A percentile compares a stretch with the other conserved stretches of the same genome.
Conservation (phyloP, 2,797 vertebrate species). For the Philypnodon macrostomus region DNA sequence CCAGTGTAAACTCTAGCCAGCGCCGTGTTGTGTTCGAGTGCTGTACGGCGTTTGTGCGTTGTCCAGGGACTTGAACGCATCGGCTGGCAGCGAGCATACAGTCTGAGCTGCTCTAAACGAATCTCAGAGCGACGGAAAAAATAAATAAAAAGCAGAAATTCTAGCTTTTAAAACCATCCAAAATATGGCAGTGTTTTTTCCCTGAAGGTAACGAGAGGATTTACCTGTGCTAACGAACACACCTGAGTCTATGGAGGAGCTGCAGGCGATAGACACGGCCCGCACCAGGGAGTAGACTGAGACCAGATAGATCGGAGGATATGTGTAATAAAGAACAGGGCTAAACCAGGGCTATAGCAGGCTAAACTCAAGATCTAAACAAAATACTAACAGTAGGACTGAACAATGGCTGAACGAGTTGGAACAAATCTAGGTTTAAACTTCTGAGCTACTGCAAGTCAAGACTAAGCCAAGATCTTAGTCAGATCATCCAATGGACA, state of each 20-base stretch:
- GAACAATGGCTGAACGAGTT: neutral
- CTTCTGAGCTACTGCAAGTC: no score
- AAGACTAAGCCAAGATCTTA: neutral
- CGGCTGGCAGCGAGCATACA: conserved; percentile 47
- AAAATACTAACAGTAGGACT: neutral
- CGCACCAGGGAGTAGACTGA: neutral
- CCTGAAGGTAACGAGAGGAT: conserved; percentile 38
- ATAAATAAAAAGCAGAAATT: conserved; percentile 4
- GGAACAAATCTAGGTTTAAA: neutral
- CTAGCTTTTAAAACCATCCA: conserved; percentile 56
- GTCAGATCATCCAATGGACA: no score
- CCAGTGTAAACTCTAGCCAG: no score
- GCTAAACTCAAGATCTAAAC: neutral
- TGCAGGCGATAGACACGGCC: conserved; percentile 20
- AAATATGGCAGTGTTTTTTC: conserved; percentile 48
- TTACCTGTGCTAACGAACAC: conserved; percentile 37
- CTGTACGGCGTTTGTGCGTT: conserved; percentile 35
- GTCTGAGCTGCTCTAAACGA: conserved; percentile 48
- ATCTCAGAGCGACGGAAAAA: conserved; percentile 38
- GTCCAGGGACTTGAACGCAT: conserved; percentile 48
- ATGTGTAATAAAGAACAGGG: neutral
- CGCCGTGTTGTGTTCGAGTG: no score
- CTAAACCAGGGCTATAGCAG: neutral
- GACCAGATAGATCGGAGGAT: neutral
- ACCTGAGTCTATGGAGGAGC: conserved; percentile 44